Evolutionary conservation across 1,140 invertebrate species (phyloP).

Genomic region (Bradysia coprophila): DNA sequence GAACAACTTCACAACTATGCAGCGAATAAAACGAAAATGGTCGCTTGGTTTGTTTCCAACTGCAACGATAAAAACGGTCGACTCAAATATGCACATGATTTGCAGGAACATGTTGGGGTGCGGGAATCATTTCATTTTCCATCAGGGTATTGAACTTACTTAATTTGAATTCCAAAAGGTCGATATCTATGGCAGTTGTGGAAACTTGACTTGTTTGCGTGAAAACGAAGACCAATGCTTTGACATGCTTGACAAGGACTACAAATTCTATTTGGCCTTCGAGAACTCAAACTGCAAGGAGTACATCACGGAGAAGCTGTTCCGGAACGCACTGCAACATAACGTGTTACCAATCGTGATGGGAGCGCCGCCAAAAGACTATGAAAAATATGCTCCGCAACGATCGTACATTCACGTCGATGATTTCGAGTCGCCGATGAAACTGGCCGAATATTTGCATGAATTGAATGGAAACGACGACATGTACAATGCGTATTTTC

Average conservation of each 20-base stretch:
- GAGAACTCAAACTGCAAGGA: conserved; percentile 40
- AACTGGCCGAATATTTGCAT: conserved; percentile 27
- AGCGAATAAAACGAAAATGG: conserved; percentile 22
- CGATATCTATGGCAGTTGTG: conserved; percentile 53
- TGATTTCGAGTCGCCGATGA: conserved; percentile 23
- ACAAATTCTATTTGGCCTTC: conserved; percentile 49
- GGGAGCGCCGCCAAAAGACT: conserved; percentile 26
- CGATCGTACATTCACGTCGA: conserved; percentile 32
- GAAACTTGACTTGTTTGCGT: conserved; percentile 18
- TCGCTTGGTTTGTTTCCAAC: conserved; percentile 45
- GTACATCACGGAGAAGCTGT: conserved; percentile 45
- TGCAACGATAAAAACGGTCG: conserved; percentile 32
- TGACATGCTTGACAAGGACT: conserved; percentile 24
- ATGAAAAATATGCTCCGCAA: conserved; percentile 18
- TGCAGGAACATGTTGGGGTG: conserved; percentile 29
- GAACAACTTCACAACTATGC: conserved; percentile 10
- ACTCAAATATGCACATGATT: conserved; percentile 30
- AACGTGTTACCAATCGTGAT: conserved; percentile 31
- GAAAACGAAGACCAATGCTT: conserved; percentile 21
- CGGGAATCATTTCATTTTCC: background rate
- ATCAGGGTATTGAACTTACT: background rate
- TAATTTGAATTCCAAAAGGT: conserved; percentile 16
- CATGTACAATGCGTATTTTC: conserved; percentile 23
- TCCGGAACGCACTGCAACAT: conserved; percentile 22
- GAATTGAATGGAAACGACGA: conserved; percentile 18